Evolutionary conservation across 2,888 invertebrate genomes (phyloP).

Genomic region (Tyria jacobaeae): DNA sequence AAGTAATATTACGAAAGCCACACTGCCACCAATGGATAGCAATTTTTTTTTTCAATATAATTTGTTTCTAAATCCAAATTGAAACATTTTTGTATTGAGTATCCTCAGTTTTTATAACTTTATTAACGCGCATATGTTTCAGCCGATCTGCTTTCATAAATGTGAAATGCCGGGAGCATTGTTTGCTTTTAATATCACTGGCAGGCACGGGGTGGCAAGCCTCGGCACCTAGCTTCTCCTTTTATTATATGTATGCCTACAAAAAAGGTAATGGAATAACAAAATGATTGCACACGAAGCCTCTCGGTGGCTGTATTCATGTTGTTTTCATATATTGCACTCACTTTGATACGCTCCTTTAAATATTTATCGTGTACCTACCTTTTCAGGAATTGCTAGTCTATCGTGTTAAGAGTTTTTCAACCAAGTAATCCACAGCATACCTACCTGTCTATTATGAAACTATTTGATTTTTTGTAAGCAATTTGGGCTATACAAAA

Average conservation of each 20-base stretch:
- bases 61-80: slow-evolving; percentile 32
- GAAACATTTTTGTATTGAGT: slow-evolving; percentile 40
- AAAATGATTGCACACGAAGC: slow-evolving; percentile 48
- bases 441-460: not conserved
- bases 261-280: slow-evolving; percentile 62
- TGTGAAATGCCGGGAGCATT: slow-evolving; percentile 53
- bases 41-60: slow-evolving; percentile 9
- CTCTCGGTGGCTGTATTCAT: slow-evolving; percentile 24
- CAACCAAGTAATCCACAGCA: slow-evolving; percentile 20
- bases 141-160: slow-evolving; percentile 46
- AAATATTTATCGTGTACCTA: slow-evolving; percentile 51
- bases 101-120: slow-evolving; percentile 40
- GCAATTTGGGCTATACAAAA: not conserved
- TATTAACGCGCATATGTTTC: slow-evolving; percentile 42
- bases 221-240: slow-evolving; percentile 49
- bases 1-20: not conserved
- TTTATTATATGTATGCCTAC: slow-evolving; percentile 48
- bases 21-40: not conserved
- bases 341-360: slow-evolving; percentile 55
- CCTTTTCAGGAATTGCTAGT: slow-evolving; percentile 27
- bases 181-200: slow-evolving; percentile 63
- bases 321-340: slow-evolving; percentile 64
- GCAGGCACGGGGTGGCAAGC: slow-evolving; percentile 39
- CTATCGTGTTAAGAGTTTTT: slow-evolving; percentile 38
- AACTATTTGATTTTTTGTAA: not conserved